Base-by-base conservation (phyloP, 2,113 vertebrate species). In the Mastomys natalensis region DNA sequence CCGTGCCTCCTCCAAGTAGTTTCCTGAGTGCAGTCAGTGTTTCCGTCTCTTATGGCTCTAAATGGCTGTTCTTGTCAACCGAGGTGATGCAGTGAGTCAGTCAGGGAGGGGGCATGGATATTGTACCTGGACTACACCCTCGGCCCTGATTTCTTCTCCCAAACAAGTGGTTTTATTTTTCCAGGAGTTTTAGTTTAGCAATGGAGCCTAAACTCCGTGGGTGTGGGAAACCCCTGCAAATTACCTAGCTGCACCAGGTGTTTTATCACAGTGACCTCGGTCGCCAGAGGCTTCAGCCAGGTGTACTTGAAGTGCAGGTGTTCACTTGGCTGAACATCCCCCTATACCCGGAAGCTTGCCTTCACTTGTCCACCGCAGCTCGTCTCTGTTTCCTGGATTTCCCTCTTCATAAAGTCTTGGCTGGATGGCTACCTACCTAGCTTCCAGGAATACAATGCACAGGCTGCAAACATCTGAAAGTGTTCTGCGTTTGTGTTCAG, bases 21-120 rank as follows among this genome's bases (percentile, higher is more conserved):
- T n/a, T 82, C 11, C 45, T 89, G 24, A 45, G 29, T 26, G 22
- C 31, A 15, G 4, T n/a, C 31, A 5, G 58, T 26, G 51, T 48
- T 81, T n/a, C 37, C 5, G 5, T 55, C 40, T 10, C 21, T 0
- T 0, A 1, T 40, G 70, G n/a, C n/a, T 45, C 5, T 31, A 48
- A 34, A 4, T 37, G 62, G 55, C 10, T 70, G 0, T 12, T 74
- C 37, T 80, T 64, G 53, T 43, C 40, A 43, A 34, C 15, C 17
- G 53, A 74, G 45, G 6, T 87, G 22, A n/a, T n/a, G 48, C n/a
- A 68, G 85, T 73, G 11, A 3, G 34, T 87, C 37, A 3, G 34
- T 87, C 37, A 5, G 17, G 16, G 29, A 58, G 16, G 26, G 77
- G 64, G 22, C 26, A 2, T 13, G 5, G 26, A 17, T 58, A 24